These are phyloP conservation scores for Ianthella basta DNA, from an alignment of 37 sponge, comb jelly and placozoan genomes.

Conservation along the genomic window DNA sequence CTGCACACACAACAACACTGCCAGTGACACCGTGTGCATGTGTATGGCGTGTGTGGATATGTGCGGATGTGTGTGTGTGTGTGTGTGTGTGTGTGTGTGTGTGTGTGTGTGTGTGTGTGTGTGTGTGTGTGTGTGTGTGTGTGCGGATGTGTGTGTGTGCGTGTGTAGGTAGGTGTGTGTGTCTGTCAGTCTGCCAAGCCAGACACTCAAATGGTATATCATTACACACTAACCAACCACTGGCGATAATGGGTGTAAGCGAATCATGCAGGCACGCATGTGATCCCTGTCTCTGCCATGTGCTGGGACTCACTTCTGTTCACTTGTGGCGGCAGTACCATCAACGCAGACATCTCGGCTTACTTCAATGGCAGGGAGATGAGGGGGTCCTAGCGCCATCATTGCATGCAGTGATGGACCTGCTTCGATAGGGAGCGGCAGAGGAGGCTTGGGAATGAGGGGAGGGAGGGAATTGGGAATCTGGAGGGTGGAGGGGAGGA, in stretches of 20 bases:
- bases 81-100: slow-evolving; percentile 19
- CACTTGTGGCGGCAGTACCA: background rate
- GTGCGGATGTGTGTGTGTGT: background rate
- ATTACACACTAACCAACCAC: too few species aligned
- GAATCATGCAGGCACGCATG: background rate
- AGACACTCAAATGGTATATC: too few species aligned
- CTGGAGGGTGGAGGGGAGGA: slow-evolving; percentile 8
- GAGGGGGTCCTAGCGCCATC: background rate
- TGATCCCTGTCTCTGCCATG: background rate
- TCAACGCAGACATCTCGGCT: background rate
- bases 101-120: slow-evolving; percentile 10
- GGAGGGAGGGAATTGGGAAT: slow-evolving; percentile 63
- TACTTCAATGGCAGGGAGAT: slow-evolving; percentile 10
- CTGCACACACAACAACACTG: slow-evolving; percentile 2
- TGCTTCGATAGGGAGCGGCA: slow-evolving; percentile 41
- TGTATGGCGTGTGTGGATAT: background rate
- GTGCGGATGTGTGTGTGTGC: too few species aligned
- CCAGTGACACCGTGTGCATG: background rate
- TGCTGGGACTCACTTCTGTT: background rate
- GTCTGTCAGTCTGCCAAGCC: background rate
- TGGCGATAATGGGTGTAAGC: too few species aligned
- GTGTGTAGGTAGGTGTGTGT: too few species aligned
- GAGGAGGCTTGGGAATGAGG: slow-evolving; percentile 58
- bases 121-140: too few species aligned
- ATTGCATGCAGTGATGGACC: background rate